These are phyloP conservation scores for Mythimna vitellina DNA, from an alignment of 2,888 invertebrate species.

Conservation along the genomic window DNA sequence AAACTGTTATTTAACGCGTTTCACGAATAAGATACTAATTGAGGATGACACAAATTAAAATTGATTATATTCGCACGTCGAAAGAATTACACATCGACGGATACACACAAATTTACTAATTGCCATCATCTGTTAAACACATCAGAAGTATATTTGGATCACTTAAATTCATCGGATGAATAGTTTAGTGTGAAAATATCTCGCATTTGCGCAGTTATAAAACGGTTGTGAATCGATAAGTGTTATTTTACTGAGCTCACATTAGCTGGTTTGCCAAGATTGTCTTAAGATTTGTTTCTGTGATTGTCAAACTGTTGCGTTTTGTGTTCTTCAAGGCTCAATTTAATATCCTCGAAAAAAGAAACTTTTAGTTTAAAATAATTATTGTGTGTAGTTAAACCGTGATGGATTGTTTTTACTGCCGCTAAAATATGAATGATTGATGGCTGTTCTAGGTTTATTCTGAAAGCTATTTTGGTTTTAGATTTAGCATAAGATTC, in stretches of 20 bases:
- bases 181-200: conserved; percentile 37
- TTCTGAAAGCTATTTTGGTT: not conserved
- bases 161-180: conserved; percentile 45
- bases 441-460: not conserved
- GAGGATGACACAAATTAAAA: conserved; percentile 57
- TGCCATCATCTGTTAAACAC: conserved; percentile 41
- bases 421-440: too few relatives aligned
- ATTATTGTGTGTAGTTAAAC: too few relatives aligned
- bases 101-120: conserved; percentile 47
- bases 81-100: conserved; percentile 50
- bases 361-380: not conserved
- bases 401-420: too few relatives aligned
- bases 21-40: conserved; percentile 43
- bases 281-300: conserved; percentile 6
- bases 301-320: conserved; percentile 8
- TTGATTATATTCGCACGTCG: conserved; percentile 45
- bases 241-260: conserved; percentile 31
- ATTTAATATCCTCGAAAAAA: too few relatives aligned
- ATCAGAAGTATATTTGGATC: conserved; percentile 47
- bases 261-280: conserved; percentile 39
- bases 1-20: conserved; percentile 24
- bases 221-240: conserved; percentile 42
- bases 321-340: not conserved
- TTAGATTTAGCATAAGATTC: not conserved
- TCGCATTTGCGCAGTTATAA: conserved; percentile 47